A percentile compares a stretch with the other conserved stretches of the same genome.
Evolutionary conservation across 2,888 invertebrate species (phyloP).

Genomic region (Caenorhabditis doughertyi): DNA sequence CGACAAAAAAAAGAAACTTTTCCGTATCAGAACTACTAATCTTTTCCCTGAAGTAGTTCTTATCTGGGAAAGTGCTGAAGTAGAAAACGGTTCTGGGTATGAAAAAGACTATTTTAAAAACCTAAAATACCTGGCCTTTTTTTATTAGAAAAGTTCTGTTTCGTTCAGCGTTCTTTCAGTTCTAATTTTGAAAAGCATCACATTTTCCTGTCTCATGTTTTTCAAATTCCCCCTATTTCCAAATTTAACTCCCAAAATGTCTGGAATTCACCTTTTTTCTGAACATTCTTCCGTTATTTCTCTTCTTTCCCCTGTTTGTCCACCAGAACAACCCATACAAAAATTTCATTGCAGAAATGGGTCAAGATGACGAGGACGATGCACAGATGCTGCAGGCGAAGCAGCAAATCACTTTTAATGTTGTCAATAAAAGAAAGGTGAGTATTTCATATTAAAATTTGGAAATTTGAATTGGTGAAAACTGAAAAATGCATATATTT

Average conservation of each 20-base stretch:
- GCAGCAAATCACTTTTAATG: conserved; percentile 75
- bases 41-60: too few relatives aligned
- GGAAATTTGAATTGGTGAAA: too few relatives aligned
- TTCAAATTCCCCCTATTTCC: not conserved
- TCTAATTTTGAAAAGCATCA: too few relatives aligned
- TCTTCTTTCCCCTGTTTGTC: not conserved
- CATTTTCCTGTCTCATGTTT: not conserved
- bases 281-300: not conserved
- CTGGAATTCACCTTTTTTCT: not conserved
- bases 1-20: too few relatives aligned
- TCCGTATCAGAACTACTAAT: too few relatives aligned
- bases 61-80: too few relatives aligned
- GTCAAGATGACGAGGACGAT: conserved; percentile 70
- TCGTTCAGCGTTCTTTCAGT: too few relatives aligned
- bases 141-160: too few relatives aligned
- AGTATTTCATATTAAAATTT: conserved; percentile 15
- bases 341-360: conserved; percentile 36
- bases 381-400: conserved; percentile 72
- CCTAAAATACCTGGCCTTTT: too few relatives aligned
- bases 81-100: too few relatives aligned
- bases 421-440: conserved; percentile 74
- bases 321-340: not conserved
- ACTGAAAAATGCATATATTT: too few relatives aligned
- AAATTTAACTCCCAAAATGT: not conserved
- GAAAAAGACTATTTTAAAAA: too few relatives aligned